These are phyloP conservation scores for Andrena haemorrhoa DNA, from an alignment of 2,888 invertebrate genomes.

Conservation along the genomic window DNA sequence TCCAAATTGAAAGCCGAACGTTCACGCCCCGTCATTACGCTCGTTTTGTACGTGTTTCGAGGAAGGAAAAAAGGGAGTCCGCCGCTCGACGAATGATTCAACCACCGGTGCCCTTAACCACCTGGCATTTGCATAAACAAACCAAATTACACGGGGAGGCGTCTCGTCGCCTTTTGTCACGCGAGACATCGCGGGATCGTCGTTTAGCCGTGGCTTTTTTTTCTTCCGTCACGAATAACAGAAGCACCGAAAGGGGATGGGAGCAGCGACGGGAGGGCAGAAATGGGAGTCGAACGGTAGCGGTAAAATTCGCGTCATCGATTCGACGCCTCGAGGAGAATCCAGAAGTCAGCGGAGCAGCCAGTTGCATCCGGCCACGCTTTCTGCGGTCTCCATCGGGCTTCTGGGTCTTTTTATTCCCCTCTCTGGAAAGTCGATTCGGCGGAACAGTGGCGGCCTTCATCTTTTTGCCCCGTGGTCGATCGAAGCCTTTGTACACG, in stretches of 20 bases:
- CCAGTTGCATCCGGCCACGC: constrained; percentile 81
- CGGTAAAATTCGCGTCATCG: constrained; percentile 31
- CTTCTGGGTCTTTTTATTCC: constrained; percentile 32
- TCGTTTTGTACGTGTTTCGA: constrained; percentile 4
- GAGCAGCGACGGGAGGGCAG: neutral
- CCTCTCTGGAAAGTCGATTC: constrained; percentile 59
- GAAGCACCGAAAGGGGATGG: neutral
- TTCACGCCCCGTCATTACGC: constrained; percentile 27
- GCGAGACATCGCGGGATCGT: constrained; percentile 46
- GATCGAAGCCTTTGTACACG: constrained; percentile 26
- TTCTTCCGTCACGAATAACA: constrained; percentile 1
- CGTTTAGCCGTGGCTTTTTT: constrained; percentile 25
- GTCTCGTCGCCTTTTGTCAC: constrained; percentile 57
- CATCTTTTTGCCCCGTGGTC: constrained; percentile 43
- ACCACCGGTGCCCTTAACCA: constrained; percentile 8
- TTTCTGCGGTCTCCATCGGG: constrained; percentile 77
- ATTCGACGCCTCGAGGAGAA: constrained; percentile 8
- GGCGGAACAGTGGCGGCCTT: constrained; percentile 53
- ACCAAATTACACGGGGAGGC: constrained; percentile 44
- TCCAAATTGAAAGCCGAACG: constrained; percentile 34
- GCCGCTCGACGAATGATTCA: constrained; percentile 14
- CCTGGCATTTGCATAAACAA: constrained; percentile 54
- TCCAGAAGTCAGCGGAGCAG: constrained; percentile 73
- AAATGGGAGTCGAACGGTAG: constrained; percentile 1
- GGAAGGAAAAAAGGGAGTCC: neutral